Evolutionary conservation across 2,113 vertebrate genomes (phyloP).

Genomic region (Dryoscopus gambensis): DNA sequence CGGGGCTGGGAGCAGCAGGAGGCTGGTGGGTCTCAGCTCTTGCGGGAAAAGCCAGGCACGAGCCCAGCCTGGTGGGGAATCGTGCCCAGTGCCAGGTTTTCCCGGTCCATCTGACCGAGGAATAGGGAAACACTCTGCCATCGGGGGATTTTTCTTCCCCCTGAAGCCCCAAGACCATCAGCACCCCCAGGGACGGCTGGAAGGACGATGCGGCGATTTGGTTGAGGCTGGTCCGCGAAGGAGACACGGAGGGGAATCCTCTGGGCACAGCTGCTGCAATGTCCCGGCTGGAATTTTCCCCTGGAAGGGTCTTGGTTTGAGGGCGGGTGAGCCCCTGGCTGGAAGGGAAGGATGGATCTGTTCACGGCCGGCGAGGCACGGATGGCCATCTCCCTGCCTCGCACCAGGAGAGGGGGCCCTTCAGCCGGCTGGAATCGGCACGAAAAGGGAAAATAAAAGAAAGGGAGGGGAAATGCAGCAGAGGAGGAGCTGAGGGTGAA

Average conservation of each 20-base stretch:
- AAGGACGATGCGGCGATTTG: accelerated
- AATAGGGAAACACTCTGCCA: background rate
- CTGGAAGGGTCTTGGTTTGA: background rate
- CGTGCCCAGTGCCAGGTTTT: accelerated
- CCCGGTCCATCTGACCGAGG: background rate
- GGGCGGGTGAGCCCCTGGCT: background rate
- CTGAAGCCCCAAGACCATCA: background rate
- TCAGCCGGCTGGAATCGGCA: background rate
- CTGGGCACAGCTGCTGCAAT: accelerated
- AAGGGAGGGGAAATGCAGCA: accelerated
- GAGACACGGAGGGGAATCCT: background rate
- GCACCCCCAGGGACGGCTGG: background rate
- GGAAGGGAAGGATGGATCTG: background rate
- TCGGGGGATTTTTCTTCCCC: accelerated
- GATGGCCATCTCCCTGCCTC: background rate
- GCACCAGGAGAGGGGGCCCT: conserved; percentile 16
- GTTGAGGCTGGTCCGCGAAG: accelerated
- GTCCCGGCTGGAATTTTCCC: background rate
- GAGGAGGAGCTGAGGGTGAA: background rate
- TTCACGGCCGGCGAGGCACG: accelerated
- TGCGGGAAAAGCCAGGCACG: accelerated
- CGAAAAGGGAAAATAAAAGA: background rate
- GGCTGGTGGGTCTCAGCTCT: background rate
- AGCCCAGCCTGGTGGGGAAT: background rate
- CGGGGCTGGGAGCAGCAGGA: background rate